Base-by-base conservation (phyloP, 2,888 invertebrate genomes). In the Eubasilissa splendida region DNA sequence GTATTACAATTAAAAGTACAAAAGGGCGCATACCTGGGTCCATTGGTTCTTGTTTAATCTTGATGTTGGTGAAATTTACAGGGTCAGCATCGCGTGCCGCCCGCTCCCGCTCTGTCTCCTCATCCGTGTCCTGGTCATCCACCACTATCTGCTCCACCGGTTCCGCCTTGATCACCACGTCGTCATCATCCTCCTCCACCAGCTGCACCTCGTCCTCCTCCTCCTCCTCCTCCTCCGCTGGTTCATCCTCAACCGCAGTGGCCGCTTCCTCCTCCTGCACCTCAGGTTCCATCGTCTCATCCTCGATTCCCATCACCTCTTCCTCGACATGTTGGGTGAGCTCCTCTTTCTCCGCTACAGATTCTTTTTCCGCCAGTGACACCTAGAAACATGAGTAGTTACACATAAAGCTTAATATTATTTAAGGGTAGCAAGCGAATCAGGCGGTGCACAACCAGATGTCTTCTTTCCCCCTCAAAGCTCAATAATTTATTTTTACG, bases 21-120 rank as follows among this genome's bases (percentile, higher is more conserved):
- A 42, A 42, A 42, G 7, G 7, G 42, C 42, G 53, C 70, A 52
- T 80, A 90, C 94, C 93, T 22, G 92, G 92, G 84, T 94, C 94
- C 14, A 93, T 85, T 0, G 94, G 94, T 86, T 95, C 95, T 86
- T 93, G 92, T 85, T 95, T 95, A 84, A 95, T 92, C 87, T 92
- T 93, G 33, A 95, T 87, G 73, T 87, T 88, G 14, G 87, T 85
- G 85, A 90, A 88, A 86, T 90, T 88, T 3, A 83, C 52, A 0
- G 87, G 87, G 8, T 84, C 85, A 0, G 86, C 83, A 86, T 90
- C 90, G 2, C 90, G 82, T 68, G 85, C 85, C 4, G 85, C 85
- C 53, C 90, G 86, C 71, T 85, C 85, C 53, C 86, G 88, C 7
- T 84, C 76, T 0, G 89, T 89, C 85, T 91, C 91, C 80, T 92